phyloP scores from a whole-genome alignment of 2,797 vertebrate species.

The Falco naumanni region DNA sequence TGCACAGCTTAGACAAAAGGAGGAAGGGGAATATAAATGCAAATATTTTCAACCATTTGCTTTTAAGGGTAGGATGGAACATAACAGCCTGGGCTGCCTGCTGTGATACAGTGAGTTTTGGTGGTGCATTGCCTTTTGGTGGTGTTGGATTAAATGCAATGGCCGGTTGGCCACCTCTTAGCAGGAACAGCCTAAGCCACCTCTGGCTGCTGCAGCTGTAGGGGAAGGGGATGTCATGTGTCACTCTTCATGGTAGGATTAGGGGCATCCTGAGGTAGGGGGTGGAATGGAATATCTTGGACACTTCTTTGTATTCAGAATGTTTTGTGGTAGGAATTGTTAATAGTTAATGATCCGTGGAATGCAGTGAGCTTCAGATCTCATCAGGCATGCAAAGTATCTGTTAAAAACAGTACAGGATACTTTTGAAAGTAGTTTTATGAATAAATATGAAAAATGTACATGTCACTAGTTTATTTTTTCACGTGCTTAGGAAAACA shows the following conservation, averaged over 20 bases:
- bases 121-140: background rate
- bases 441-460: background rate
- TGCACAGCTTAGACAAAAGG: conserved; percentile 1
- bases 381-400: background rate
- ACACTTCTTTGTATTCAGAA: background rate
- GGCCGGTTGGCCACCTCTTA: background rate
- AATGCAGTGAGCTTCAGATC: background rate
- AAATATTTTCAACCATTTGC: conserved; percentile 30
- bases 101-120: conserved; percentile 32
- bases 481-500: background rate
- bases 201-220: background rate
- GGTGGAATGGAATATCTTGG: background rate
- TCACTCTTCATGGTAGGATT: background rate
- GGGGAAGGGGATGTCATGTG: background rate
- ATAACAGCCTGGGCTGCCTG: background rate
- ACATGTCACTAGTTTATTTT: background rate
- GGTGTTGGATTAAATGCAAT: background rate
- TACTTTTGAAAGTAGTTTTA: background rate
- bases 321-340: background rate
- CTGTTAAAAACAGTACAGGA: background rate
- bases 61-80: conserved; percentile 25
- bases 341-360: background rate
- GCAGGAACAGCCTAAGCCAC: background rate
- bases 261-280: background rate
- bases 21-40: conserved; percentile 39